Evolutionary conservation across 1,140 invertebrate genomes (phyloP).

Genomic region (Phocides pigmalion): DNA sequence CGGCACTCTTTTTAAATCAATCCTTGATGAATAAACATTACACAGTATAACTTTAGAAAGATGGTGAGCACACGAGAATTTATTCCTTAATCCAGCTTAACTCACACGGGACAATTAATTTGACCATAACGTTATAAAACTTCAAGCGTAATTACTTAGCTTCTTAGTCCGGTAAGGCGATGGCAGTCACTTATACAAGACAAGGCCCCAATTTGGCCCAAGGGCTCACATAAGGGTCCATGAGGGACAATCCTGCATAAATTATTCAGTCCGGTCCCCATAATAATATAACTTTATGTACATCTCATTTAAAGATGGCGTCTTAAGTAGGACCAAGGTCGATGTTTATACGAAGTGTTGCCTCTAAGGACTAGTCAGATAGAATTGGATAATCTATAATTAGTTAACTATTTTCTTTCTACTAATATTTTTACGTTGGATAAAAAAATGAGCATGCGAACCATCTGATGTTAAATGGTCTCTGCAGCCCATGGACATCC

Average conservation of each 20-base stretch:
- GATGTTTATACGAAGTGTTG: constrained; percentile 12
- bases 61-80: too few species aligned
- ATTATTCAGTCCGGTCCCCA: constrained; percentile 29
- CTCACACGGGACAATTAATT: too few species aligned
- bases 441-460: too few species aligned
- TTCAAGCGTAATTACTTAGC: constrained; percentile 25
- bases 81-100: too few species aligned
- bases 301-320: constrained; percentile 27
- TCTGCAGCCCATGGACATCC: too few species aligned
- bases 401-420: too few species aligned
- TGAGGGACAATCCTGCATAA: constrained; percentile 26
- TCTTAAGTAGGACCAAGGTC: constrained; percentile 9
- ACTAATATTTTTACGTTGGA: too few species aligned
- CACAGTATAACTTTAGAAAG: too few species aligned
- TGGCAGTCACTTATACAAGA: constrained; percentile 8
- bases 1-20: too few species aligned
- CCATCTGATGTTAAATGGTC: too few species aligned
- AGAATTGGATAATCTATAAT: too few species aligned
- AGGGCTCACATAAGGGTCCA: constrained; percentile 18
- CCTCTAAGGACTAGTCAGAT: background rate
- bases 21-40: too few species aligned
- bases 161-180: constrained; percentile 7
- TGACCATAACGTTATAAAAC: constrained; percentile 9
- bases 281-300: constrained; percentile 30
- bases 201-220: constrained; percentile 15